These are phyloP conservation scores for Diarsia mendica DNA, from an alignment of 2,888 invertebrate genomes.

Conservation along the genomic window DNA sequence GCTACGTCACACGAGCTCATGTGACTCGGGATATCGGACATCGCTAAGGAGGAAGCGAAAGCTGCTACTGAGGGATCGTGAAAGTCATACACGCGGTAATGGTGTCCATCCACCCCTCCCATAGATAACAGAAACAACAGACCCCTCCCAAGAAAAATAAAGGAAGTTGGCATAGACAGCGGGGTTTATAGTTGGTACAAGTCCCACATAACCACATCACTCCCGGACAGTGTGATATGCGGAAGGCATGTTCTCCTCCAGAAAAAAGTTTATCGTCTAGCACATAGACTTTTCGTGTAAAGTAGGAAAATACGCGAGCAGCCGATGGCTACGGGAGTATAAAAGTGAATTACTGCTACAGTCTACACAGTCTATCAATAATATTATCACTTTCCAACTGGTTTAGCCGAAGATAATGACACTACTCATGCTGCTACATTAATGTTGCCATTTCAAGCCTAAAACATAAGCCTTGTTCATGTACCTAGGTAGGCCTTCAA, in stretches of 20 bases:
- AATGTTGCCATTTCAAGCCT: constrained; percentile 20
- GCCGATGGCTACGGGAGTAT: not conserved
- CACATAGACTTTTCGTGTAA: not conserved
- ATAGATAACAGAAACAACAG: no score
- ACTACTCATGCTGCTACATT: constrained; percentile 24
- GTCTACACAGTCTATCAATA: constrained; percentile 1
- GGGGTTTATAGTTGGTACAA: not conserved
- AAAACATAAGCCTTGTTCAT: constrained; percentile 25
- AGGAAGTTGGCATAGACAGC: not conserved
- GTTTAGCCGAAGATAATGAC: constrained; percentile 15
- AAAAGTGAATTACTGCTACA: not conserved
- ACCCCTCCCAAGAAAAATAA: not conserved
- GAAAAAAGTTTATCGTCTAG: not conserved
- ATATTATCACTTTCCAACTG: not conserved
- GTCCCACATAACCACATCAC: not conserved
- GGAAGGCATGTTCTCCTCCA: not conserved
- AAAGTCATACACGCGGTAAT: not conserved
- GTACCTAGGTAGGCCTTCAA: constrained; percentile 13
- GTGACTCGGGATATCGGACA: not conserved
- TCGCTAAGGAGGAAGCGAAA: not conserved
- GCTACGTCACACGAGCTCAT: not conserved
- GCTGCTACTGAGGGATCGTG: not conserved
- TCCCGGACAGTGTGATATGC: not conserved
- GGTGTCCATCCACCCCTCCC: no score
- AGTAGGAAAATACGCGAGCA: not conserved